These are phyloP conservation scores for Mormoops blainvillei DNA, from an alignment of 2,113 vertebrate species.

Conservation along the genomic window DNA sequence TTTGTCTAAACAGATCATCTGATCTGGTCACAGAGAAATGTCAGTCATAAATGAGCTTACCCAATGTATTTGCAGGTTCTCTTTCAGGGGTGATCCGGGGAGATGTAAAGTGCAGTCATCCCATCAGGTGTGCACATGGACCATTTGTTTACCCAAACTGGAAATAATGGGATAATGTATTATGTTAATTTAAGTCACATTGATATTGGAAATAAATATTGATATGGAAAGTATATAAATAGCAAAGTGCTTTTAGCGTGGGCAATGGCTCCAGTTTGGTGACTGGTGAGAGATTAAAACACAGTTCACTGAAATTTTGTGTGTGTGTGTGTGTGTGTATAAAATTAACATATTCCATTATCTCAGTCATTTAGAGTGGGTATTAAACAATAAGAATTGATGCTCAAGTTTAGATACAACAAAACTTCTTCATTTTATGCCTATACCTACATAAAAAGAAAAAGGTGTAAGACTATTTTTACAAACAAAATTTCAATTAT, in stretches of 20 bases:
- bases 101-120: not conserved
- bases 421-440: constrained; percentile 52
- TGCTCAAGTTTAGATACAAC: not conserved
- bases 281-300: not conserved
- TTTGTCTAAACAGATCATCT: constrained; percentile 15
- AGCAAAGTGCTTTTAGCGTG: not conserved
- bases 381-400: constrained; percentile 56
- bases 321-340: not conserved
- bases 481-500: constrained; percentile 75
- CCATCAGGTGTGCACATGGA: not conserved
- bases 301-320: not conserved
- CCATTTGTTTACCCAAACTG: constrained; percentile 26
- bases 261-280: not conserved
- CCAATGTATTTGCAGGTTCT: not conserved
- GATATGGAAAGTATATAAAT: not conserved
- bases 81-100: not conserved
- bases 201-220: constrained; percentile 33
- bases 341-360: constrained; percentile 11
- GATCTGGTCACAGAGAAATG: not conserved
- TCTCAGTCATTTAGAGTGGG: not conserved
- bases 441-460: constrained; percentile 52
- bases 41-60: not conserved
- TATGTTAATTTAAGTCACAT: constrained; percentile 32
- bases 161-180: not conserved
- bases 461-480: constrained; percentile 67